Base-by-base conservation (phyloP, 2,113 vertebrate species). In the Amia ocellicauda region DNA sequence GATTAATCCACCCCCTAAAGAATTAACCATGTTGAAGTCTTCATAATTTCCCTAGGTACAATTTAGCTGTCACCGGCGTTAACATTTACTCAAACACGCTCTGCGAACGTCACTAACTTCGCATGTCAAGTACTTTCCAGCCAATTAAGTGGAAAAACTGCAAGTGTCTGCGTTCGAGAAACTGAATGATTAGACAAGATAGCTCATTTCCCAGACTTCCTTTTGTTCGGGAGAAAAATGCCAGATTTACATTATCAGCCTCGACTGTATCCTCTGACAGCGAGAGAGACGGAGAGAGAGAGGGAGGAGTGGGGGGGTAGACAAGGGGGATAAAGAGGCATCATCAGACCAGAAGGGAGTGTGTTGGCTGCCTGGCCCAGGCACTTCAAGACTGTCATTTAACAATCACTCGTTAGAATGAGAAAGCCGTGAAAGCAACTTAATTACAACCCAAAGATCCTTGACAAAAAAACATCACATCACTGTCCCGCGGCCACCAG, bases 51-150 rank as follows among this genome's bases (percentile, higher is more conserved):
- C 93, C 89, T 91, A 90, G 93, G 94, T 98, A 97, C 95, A 99
- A 99, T 99, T 99, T 99, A 98, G 94, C 94, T 98, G 96, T 99
- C 96, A 98, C 90, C 94, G 93, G 93, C 89, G 86, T 93, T 93
- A 92, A 93, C 93, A 96, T 97, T 97, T 96, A 94, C 92, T 92
- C 91, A 88, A 85, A 94, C 89, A 91, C 80, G 83, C 88, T 83
- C 88, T 92, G 88, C 8, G 92, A 99, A 96, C 93, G 94, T 93
- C 93, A 93, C 92, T 92, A 96, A 96, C 96, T 97, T 97, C 93
- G 94, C 95, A 96, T 95, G 95, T 97, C 96, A 98, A 96, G 93
- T 94, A 94, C 95, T 99, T 99, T 98, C 94, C 95, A 98, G 91
- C 95, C 95, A 98, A 98, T 99, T 98, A 97, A 96, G 92, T 93